Evolutionary conservation across 2,888 invertebrate genomes (phyloP).

Genomic region (Rutpela maculata): DNA sequence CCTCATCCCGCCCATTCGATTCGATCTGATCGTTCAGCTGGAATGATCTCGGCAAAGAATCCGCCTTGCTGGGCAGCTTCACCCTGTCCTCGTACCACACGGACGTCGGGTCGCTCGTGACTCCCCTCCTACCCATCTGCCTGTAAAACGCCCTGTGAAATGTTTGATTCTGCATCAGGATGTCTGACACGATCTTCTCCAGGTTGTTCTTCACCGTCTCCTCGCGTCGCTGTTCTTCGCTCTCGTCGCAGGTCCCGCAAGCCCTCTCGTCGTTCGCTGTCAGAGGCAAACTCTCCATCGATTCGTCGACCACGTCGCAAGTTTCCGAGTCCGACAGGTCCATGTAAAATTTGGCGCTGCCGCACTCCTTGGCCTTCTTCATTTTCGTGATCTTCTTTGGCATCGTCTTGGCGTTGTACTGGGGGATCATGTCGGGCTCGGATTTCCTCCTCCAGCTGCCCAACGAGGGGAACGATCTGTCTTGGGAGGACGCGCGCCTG

Average conservation of each 20-base stretch:
- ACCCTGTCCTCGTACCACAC: slow-evolving; percentile 81
- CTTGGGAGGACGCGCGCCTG: slow-evolving; percentile 71
- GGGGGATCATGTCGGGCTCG: slow-evolving; percentile 79
- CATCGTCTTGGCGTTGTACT: slow-evolving; percentile 81
- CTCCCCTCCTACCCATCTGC: slow-evolving; percentile 73
- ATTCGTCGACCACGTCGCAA: slow-evolving; percentile 74
- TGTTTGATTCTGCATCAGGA: slow-evolving; percentile 88
- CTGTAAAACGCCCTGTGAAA: slow-evolving; percentile 80
- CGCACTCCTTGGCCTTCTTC: slow-evolving; percentile 81
- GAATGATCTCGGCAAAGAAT: slow-evolving; percentile 87
- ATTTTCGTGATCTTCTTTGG: slow-evolving; percentile 84
- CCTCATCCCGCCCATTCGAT: slow-evolving; percentile 73
- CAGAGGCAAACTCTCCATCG: slow-evolving; percentile 77
- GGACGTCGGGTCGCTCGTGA: slow-evolving; percentile 72
- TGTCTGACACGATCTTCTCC: slow-evolving; percentile 87
- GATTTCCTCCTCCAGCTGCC: slow-evolving; percentile 84
- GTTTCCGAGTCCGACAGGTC: slow-evolving; percentile 80
- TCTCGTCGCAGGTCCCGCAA: slow-evolving; percentile 63
- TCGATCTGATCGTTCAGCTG: slow-evolving; percentile 79
- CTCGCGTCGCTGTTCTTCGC: slow-evolving; percentile 73
- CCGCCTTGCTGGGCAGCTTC: slow-evolving; percentile 82
- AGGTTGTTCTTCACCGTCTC: slow-evolving; percentile 77
- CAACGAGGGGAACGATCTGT: slow-evolving; percentile 76
- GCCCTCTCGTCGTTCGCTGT: slow-evolving; percentile 41
- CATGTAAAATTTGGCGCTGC: slow-evolving; percentile 80